Percentiles rank a stretch among this genome's conserved stretches.
Conservation (phyloP, 2,113 vertebrate genomes). For the Danionella cerebrum region DNA sequence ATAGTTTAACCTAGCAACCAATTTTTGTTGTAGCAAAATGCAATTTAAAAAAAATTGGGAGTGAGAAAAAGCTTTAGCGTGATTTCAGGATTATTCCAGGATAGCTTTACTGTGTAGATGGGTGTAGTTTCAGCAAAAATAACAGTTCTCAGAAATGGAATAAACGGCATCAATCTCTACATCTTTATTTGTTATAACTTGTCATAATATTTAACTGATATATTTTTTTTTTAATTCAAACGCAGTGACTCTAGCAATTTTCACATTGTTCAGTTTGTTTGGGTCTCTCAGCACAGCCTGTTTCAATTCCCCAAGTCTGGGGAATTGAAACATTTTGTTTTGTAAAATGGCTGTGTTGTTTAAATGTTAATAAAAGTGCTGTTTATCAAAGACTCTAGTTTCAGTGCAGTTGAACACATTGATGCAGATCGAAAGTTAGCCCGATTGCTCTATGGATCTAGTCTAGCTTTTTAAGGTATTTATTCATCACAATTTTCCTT, state of each 20-base stretch:
- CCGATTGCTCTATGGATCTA: neutral
- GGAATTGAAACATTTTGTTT: too few species aligned
- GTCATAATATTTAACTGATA: neutral
- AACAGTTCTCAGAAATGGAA: neutral
- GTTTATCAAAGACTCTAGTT: too few species aligned
- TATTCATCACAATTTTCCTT: conserved; percentile 3
- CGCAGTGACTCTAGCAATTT: neutral
- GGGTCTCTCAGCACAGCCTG: neutral
- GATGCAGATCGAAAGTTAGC: neutral
- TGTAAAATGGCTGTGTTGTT: too few species aligned
- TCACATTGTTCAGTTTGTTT: neutral
- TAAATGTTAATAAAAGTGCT: too few species aligned
- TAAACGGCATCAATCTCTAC: neutral
- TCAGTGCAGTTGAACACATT: too few species aligned
- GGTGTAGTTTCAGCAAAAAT: neutral
- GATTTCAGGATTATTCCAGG: too few species aligned
- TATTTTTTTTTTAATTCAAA: neutral
- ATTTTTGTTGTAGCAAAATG: too few species aligned
- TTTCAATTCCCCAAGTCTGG: too few species aligned
- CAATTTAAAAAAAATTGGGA: too few species aligned
- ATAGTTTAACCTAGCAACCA: too few species aligned
- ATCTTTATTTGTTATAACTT: neutral
- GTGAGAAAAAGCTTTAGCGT: too few species aligned
- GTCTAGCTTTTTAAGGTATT: neutral
- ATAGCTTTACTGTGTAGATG: neutral